Evolutionary conservation across 2,113 vertebrate genomes (phyloP).

Genomic region (Orthonyx spaldingii): DNA sequence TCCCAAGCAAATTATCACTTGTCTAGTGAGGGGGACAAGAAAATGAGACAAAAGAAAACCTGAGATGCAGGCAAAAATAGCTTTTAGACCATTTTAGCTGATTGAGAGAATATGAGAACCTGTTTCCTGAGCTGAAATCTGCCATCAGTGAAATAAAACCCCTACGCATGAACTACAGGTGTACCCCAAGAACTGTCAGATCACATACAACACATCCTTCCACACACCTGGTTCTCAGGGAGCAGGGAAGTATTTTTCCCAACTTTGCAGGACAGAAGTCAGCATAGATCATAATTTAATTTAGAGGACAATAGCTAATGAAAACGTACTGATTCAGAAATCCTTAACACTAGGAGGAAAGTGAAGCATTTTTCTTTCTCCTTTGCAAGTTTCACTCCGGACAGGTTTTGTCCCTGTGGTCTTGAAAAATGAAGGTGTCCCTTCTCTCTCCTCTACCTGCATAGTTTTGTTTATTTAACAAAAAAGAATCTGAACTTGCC

Average conservation of each 20-base stretch:
- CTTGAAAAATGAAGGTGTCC: background rate
- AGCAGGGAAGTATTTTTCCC: background rate
- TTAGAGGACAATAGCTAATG: background rate
- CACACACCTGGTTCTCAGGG: background rate
- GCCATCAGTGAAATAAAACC: background rate
- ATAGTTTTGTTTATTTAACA: background rate
- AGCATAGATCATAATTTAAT: background rate
- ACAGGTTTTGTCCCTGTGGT: background rate
- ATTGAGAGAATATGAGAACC: background rate
- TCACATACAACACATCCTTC: background rate
- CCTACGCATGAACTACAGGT: background rate
- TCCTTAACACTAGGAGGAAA: background rate
- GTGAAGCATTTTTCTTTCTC: background rate
- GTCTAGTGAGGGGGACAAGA: background rate
- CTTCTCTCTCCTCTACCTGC: background rate
- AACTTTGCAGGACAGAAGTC: background rate
- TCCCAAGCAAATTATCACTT: background rate
- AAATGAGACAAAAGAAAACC: background rate
- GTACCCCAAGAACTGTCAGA: background rate
- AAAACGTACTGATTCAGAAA: background rate
- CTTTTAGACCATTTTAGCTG: background rate
- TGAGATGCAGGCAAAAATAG: background rate
- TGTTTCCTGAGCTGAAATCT: background rate
- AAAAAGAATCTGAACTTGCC: background rate
- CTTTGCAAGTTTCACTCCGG: background rate